phyloP scores from a whole-genome alignment of 2,888 invertebrate genomes.

The Cataglyphis albicans region DNA sequence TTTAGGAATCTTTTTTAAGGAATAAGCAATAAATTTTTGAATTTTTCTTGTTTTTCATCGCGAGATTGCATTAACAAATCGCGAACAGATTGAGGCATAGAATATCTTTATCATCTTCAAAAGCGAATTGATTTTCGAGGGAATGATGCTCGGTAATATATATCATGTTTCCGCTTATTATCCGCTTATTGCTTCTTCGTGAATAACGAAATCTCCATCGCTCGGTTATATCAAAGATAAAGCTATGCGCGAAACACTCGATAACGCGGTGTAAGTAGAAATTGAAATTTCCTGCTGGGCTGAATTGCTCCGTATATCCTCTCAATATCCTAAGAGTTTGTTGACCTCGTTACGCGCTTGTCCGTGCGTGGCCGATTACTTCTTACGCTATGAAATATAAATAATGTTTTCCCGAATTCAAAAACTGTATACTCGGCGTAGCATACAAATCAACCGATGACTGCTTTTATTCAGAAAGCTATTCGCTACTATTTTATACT shows the following conservation, averaged over 20 bases:
- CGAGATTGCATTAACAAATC: conserved; percentile 21
- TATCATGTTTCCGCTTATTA: conserved; percentile 34
- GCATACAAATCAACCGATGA: neutral
- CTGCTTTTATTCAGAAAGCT: neutral
- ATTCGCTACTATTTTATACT: neutral
- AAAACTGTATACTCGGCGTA: neutral
- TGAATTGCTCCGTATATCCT: conserved; percentile 39
- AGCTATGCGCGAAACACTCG: conserved; percentile 45
- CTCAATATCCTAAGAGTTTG: conserved; percentile 53
- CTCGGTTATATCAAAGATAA: conserved; percentile 46
- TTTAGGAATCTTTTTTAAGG: no score
- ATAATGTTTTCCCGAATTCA: conserved; percentile 6
- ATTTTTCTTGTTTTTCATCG: neutral
- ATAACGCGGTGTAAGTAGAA: conserved; percentile 51
- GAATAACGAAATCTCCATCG: conserved; percentile 48
- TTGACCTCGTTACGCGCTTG: conserved; percentile 43
- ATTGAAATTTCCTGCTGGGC: conserved; percentile 49
- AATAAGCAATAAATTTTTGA: no score
- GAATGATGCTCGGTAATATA: conserved; percentile 9
- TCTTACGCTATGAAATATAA: conserved; percentile 12
- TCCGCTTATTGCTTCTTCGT: conserved; percentile 47
- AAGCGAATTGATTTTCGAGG: conserved; percentile 8
- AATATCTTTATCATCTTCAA: conserved; percentile 30
- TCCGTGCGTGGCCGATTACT: conserved; percentile 50
- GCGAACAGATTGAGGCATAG: conserved; percentile 22